Evolutionary conservation across 2,797 vertebrate species (phyloP), one percentile per base, ranked within the genome.

Genomic region (Brachymystax lenok): DNA sequence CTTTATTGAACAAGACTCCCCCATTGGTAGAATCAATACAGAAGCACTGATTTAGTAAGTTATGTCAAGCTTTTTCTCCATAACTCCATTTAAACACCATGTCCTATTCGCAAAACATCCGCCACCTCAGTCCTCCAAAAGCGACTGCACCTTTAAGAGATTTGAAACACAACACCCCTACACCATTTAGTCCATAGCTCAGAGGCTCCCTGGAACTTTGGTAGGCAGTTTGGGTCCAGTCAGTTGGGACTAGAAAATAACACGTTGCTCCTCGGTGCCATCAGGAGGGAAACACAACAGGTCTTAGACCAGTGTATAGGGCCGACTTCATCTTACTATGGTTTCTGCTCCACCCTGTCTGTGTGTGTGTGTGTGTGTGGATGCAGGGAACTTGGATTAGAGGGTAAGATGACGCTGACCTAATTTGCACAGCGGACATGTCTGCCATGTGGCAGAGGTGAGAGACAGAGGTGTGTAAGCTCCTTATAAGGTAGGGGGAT

Each of bases 371-470:
- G 24, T 24, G 24, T 24, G 64, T 77, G 64, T 82, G 51, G 77
- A 76, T 68, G 46, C 70, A 75, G 63, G 61, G 52, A 56, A 74
- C 71, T 10, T 27, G 52, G 79, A 86, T 80, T 79, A 77, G 77
- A 77, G 69, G 30, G 69, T 80, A 74, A 73, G 68, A 71, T 83
- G 59, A 73, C 74, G 59, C 16, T 80, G 80, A 81, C 79, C 79
- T 73, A 52, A 74, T 84, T 84, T 75, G 78, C 70, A 80, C 78
- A 78, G 75, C 76, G 78, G 82, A 69, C 16, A 52, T 76, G 70
- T 14, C 16, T 27, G 50, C 63, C 69, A 69, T 35, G 61, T 70
- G 59, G 14, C 56, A 76, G 63, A 69, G 66, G 21, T 69, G 70
- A 14, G 35, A n/a, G 76, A 73, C 10, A 54, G 1, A 50, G 51